Base-by-base conservation (phyloP, 2,888 invertebrate genomes). In the Oconnorella tubifera region DNA sequence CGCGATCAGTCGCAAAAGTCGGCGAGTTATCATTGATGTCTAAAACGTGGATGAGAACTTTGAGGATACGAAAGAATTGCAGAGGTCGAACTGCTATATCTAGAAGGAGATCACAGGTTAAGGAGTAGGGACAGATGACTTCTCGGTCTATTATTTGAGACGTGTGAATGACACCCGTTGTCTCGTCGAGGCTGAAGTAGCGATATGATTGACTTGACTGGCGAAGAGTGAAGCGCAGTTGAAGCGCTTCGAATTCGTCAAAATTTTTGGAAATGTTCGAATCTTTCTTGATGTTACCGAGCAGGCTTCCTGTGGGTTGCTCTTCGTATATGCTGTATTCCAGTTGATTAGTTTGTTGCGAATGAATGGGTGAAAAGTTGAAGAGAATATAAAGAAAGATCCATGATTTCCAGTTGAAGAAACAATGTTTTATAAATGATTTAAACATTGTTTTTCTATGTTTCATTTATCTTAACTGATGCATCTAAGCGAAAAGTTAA, bases 21-120 rank as follows among this genome's bases (percentile, higher is more conserved):
- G 79, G 79, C 27, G 73, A 59, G 70, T 79, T 75, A 62, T 79
- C 79, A 67, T 79, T 79, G 14, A 76, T 71, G 68, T 79, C 79
- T 28, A 73, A 66, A n/a, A 79, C 67, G 56, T 71, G 71, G n/a
- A 79, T 67, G 23, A 72, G 72, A 19, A 78, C 71, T 33, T 73
- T 71, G 49, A 78, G 70, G 14, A 75, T 65, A 32, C 70, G 63
- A 19, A 73, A 70, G 55, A 67, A 68, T 48, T 4, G 73, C 57
- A 66, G 53, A 14, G 68, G 70, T 48, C 66, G 63, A 33, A 70
- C 62, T 28, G 62, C 59, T 3, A 70, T 58, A 50, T 66, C 62
- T 49, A 70, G 59, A 3, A 50, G 33, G n/a, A 68, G 51, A n/a
- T 57, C 56, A 55, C 68, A 70, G 25, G 49, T 33, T 10, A 56